phyloP scores from a whole-genome alignment of 2,888 invertebrate genomes.

The Napeogenes inachia region DNA sequence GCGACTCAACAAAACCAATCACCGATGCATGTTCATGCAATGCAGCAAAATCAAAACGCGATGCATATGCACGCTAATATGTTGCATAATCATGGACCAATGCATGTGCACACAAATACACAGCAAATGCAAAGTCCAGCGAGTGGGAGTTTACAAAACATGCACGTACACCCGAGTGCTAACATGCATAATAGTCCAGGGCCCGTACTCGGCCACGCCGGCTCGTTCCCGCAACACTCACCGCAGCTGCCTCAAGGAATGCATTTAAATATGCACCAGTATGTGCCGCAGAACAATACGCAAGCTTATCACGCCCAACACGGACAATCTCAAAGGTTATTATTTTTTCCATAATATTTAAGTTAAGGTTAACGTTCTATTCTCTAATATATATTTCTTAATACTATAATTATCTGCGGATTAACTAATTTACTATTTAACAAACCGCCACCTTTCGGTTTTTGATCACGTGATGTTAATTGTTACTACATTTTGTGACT shows the following conservation, averaged over 20 bases:
- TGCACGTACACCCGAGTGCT: slow-evolving; percentile 24
- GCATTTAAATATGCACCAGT: slow-evolving; percentile 35
- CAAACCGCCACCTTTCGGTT: no score
- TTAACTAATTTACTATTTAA: not conserved
- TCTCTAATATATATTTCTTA: not conserved
- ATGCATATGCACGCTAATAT: slow-evolving; percentile 15
- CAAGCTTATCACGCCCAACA: slow-evolving; percentile 47
- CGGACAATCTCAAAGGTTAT: slow-evolving; percentile 49
- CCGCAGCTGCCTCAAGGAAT: slow-evolving; percentile 40
- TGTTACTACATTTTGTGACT: no score
- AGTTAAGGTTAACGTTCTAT: not conserved
- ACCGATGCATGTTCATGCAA: slow-evolving; percentile 18
- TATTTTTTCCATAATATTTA: not conserved
- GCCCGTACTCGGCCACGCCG: not conserved
- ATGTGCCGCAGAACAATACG: slow-evolving; percentile 34
- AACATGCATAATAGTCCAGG: slow-evolving; percentile 39
- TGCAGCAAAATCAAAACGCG: not conserved
- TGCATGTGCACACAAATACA: slow-evolving; percentile 26
- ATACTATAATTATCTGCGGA: no score
- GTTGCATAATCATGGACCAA: slow-evolving; percentile 22
- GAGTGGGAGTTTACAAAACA: not conserved
- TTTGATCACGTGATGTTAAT: no score
- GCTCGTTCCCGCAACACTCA: slow-evolving; percentile 39
- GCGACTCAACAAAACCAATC: slow-evolving; percentile 9
- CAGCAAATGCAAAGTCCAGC: slow-evolving; percentile 23